Percentiles rank a stretch among this genome's conserved stretches.
Evolutionary conservation across 1,140 invertebrate species (phyloP).

Genomic region (Drosophila teissieri): DNA sequence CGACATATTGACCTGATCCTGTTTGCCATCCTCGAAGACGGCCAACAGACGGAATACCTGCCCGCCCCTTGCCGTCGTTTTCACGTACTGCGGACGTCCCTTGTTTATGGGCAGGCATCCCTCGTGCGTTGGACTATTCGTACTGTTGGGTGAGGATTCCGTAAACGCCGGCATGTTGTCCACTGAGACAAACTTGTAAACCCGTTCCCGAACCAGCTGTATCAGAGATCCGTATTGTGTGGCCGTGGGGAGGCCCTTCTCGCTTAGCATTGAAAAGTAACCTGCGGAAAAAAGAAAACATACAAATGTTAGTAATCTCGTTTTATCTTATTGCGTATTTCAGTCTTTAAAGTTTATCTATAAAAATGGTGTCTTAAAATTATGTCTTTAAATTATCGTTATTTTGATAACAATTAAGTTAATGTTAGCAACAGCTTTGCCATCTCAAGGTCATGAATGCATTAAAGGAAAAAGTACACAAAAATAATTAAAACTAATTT

Average conservation of each 20-base stretch:
- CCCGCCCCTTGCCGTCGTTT: conserved; percentile 78
- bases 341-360: too few relatives aligned
- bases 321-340: too few relatives aligned
- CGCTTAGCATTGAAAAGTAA: conserved; percentile 81
- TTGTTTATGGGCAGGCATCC: conserved; percentile 71
- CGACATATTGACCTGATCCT: conserved; percentile 55
- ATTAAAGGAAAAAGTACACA: conserved; percentile 2
- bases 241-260: conserved; percentile 78
- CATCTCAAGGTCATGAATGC: background rate
- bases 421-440: background rate
- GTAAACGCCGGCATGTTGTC: conserved; percentile 83
- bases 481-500: conserved; percentile 8
- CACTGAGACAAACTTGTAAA: conserved; percentile 82
- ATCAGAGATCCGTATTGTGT: conserved; percentile 77
- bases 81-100: conserved; percentile 77
- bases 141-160: conserved; percentile 65
- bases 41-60: conserved; percentile 82
- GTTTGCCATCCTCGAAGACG: conserved; percentile 84
- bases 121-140: conserved; percentile 69
- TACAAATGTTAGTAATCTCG: background rate
- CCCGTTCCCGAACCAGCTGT: conserved; percentile 81
- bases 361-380: too few relatives aligned
- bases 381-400: background rate
- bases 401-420: background rate
- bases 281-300: conserved; percentile 51